Base-by-base conservation (phyloP, 2,888 invertebrate species). In the Reticulitermes lucifugus region DNA sequence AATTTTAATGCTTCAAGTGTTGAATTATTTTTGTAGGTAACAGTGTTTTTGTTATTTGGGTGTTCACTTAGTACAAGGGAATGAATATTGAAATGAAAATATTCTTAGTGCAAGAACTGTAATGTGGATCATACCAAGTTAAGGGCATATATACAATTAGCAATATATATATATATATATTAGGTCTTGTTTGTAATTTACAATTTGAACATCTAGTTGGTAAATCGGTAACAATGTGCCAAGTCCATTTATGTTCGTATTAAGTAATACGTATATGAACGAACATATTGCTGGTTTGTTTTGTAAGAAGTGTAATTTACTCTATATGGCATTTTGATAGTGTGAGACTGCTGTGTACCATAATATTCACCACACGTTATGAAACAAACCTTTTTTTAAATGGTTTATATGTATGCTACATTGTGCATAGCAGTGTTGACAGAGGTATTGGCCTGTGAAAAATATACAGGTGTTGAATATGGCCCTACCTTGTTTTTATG, bases 41-140 rank as follows among this genome's bases (percentile, higher is more conserved):
- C 1, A 51, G 51, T 6, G 6, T 12, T 51, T 55, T 55, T 55
- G 18, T 55, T 1, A 14, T 55, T 55, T 18, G 18, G 55, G 5
- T 55, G 14, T 5, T 55, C 18, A 55, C 14, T 55, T 55, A 1
- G 18, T 18, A 65, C 9, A 25, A 65, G 12, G 25, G 65, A 25
- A 25, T 73, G 6, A 41, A 73, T 21, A 73, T 41, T 29, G 41
- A 73, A 46, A 73, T 41, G 73, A 29, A 73, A 41, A 4, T 12
- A 14, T 14, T 41, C 14, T 73, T 73, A 41, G 29, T 73, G 41
- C 35, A 35, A 73, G 25, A 73, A 35, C 73, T 29, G 73, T 73
- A 73, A 73, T 73, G 73, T 73, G 73, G 73, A 73, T 29, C 73
- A 73, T 29, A 41, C 73, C 73, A 73, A 73, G 25, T 65, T n/a